Percentiles rank a stretch among this genome's conserved stretches.
phyloP scores from a whole-genome alignment of 2,113 vertebrate genomes.

The Chloroceryle aenea region DNA sequence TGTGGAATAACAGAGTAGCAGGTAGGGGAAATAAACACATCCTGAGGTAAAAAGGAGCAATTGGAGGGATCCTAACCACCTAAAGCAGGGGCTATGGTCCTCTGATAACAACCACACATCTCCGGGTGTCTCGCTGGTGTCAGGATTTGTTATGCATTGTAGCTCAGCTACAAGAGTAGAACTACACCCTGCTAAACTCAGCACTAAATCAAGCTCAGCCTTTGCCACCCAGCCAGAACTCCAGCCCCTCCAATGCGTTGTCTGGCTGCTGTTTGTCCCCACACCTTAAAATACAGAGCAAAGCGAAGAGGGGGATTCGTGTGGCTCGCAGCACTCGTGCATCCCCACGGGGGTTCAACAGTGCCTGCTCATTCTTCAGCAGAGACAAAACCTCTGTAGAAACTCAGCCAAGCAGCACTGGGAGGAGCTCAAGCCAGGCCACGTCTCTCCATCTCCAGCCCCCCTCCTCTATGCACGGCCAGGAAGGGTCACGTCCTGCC shows the following conservation, averaged over 20 bases:
- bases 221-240: not conserved
- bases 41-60: not conserved
- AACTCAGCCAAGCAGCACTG: not conserved
- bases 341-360: not conserved
- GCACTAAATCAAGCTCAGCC: not conserved
- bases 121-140: not conserved
- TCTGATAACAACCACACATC: not conserved
- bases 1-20: not conserved
- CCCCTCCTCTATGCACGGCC: not conserved
- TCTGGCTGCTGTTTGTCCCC: not conserved
- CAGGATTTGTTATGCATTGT: not conserved
- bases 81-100: not conserved
- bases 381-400: not conserved
- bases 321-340: not conserved
- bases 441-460: fast-evolving
- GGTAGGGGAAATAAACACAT: not conserved
- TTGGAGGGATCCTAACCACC: not conserved
- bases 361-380: not conserved
- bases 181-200: not conserved
- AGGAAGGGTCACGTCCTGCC: not conserved
- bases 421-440: not conserved
- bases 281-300: not conserved
- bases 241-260: not conserved
- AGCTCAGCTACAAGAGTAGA: not conserved
- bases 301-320: not conserved